Conservation (phyloP, 2,888 invertebrate genomes). For the Cephus pulcher region DNA sequence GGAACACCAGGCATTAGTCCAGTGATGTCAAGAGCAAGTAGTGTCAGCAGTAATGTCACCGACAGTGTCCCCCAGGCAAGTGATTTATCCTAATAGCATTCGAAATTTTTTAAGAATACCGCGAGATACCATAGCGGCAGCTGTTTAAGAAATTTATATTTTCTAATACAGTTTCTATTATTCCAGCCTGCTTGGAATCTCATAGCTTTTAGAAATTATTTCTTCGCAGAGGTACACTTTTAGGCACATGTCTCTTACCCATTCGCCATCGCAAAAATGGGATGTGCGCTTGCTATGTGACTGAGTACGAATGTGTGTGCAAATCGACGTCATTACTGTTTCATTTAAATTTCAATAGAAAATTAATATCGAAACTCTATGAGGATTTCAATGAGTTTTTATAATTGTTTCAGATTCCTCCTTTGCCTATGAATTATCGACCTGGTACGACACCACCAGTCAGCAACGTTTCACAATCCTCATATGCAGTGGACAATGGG, state of each 20-base stretch:
- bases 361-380: neutral
- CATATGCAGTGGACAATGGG: conserved; percentile 49
- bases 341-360: neutral
- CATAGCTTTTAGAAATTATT: conserved; percentile 56
- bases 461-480: conserved; percentile 46
- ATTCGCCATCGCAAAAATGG: neutral
- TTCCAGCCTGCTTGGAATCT: conserved; percentile 63
- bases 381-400: neutral
- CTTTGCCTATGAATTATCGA: conserved; percentile 60
- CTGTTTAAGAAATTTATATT: neutral
- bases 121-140: neutral
- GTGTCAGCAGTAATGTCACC: conserved; percentile 57
- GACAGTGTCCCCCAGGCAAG: conserved; percentile 54
- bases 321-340: neutral
- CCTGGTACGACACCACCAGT: conserved; percentile 52
- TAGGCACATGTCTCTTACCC: neutral
- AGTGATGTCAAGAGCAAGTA: conserved; percentile 57
- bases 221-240: conserved; percentile 54
- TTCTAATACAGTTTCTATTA: neutral
- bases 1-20: conserved; percentile 63
- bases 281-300: neutral
- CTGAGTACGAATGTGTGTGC: neutral
- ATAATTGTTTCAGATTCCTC: conserved; percentile 57
- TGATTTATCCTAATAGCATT: conserved; percentile 13
- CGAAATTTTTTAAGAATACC: neutral